Percentiles rank a stretch among this genome's conserved stretches.
Conservation (phyloP, 2,113 vertebrate species). For the Plotosus lineatus region DNA sequence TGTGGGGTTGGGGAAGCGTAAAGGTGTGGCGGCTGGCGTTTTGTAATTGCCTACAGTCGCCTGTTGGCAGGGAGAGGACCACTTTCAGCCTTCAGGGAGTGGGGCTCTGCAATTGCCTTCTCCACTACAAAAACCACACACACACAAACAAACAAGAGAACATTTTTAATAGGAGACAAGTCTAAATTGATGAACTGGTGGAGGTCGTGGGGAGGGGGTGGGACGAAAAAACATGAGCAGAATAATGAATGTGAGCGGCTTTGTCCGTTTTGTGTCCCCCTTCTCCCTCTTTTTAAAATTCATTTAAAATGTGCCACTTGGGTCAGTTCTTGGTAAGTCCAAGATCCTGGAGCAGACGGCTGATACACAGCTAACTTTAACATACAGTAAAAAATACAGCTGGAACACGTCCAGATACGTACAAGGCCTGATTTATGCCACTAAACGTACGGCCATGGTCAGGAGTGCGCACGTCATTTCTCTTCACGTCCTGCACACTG, state of each 20-base stretch:
- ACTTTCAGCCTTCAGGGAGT: constrained; percentile 99
- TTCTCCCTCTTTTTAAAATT: constrained; percentile 36
- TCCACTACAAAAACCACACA: constrained; percentile 99
- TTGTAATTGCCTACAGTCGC: constrained; percentile 96
- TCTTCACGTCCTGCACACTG: neutral
- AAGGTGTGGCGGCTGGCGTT: constrained; percentile 91
- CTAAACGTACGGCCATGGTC: neutral
- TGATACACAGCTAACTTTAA: neutral
- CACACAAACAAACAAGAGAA: constrained; percentile 99
- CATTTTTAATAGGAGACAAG: constrained; percentile 89
- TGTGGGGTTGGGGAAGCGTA: constrained; percentile 54
- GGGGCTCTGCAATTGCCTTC: constrained; percentile 98
- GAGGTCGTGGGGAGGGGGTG: neutral
- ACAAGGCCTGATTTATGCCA: neutral
- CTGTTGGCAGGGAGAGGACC: constrained; percentile 98
- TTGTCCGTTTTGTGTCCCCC: too few species aligned
- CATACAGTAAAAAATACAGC: neutral
- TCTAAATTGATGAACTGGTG: constrained; percentile 60
- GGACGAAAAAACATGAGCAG: constrained; percentile 71
- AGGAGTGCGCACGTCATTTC: neutral
- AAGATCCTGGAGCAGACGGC: neutral
- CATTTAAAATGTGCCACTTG: constrained; percentile 41
- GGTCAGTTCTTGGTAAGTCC: constrained; percentile 28
- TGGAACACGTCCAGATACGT: neutral
- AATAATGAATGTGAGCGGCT: constrained; percentile 48